Evolutionary conservation across 2,113 vertebrate genomes (phyloP).

Genomic region (Aix galericulata): DNA sequence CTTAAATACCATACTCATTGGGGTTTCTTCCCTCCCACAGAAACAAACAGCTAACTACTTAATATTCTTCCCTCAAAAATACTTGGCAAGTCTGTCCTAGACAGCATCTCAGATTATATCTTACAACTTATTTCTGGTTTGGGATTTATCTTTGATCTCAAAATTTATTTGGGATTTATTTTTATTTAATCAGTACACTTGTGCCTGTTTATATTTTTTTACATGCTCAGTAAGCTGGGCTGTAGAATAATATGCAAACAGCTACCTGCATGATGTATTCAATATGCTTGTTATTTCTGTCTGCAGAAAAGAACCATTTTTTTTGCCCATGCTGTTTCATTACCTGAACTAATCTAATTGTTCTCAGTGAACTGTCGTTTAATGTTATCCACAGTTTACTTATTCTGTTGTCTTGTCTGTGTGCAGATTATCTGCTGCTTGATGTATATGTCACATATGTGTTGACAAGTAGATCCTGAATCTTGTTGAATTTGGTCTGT

Average conservation of each 20-base stretch:
- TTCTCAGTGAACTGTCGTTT: not conserved
- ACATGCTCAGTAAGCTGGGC: not conserved
- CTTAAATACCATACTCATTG: not conserved
- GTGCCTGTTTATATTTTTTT: not conserved
- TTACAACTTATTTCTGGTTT: not conserved
- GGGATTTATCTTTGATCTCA: not conserved
- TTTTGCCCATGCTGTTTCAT: not conserved
- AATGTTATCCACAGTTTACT: not conserved
- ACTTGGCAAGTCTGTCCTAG: not conserved
- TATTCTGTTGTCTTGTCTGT: not conserved
- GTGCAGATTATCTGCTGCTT: not conserved
- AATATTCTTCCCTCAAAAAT: not conserved
- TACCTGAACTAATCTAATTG: slow-evolving; percentile 13
- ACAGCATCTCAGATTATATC: not conserved
- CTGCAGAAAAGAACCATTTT: not conserved
- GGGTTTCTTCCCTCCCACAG: not conserved
- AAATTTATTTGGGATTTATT: not conserved
- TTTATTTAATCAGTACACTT: not conserved
- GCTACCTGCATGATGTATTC: not conserved
- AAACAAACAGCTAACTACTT: not conserved
- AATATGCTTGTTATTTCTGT: not conserved
- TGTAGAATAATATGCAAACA: not conserved
- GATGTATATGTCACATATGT: not conserved
- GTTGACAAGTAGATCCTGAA: not conserved
- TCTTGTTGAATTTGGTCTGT: not conserved